These are phyloP conservation scores for Bambusicola thoracicus DNA, from an alignment of 2,113 vertebrate genomes.

Conservation along the genomic window DNA sequence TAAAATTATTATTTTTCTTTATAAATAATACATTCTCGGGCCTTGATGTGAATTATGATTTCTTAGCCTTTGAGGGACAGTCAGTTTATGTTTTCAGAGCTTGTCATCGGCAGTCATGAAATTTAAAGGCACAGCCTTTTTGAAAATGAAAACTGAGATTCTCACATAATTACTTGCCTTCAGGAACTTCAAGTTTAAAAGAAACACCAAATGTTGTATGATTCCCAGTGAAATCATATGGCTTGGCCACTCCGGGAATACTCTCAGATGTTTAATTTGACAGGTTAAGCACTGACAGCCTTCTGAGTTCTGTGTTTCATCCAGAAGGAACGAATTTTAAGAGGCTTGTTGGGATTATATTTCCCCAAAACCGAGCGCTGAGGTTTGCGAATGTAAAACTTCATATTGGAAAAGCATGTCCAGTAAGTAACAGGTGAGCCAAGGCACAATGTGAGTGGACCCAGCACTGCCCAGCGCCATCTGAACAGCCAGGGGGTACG, in stretches of 20 bases:
- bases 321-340: conserved; percentile 13
- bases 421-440: neutral
- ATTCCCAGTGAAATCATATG: neutral
- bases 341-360: neutral
- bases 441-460: neutral
- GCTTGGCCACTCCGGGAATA: neutral
- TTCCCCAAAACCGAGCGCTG: neutral
- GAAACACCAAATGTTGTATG: neutral
- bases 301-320: neutral
- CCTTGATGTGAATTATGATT: neutral
- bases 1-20: neutral
- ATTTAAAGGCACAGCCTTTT: neutral
- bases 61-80: neutral
- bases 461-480: neutral
- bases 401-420: neutral
- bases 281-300: neutral
- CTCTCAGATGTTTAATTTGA: conserved; percentile 33
- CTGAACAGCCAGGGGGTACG: neutral
- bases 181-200: neutral
- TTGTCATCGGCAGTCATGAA: neutral
- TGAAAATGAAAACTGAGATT: neutral
- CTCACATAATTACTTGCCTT: neutral
- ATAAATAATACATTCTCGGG: neutral
- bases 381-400: neutral
- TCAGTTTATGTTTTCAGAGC: neutral